Base-by-base conservation (phyloP, 2,113 vertebrate genomes). In the Choloepus hoffmanni region DNA sequence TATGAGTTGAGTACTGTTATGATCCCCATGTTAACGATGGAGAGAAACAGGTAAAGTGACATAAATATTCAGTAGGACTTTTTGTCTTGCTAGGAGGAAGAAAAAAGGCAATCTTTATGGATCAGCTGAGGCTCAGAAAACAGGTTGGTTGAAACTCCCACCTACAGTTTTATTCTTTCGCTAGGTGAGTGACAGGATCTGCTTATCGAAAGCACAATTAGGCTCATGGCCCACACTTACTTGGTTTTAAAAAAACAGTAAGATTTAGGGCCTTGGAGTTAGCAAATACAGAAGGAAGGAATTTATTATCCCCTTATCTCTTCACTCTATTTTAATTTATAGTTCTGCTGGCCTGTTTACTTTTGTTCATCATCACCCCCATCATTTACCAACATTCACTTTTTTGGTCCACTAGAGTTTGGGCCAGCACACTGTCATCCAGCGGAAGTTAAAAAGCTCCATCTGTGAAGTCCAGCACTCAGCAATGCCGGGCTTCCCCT, bases 91-190 rank as follows among this genome's bases (percentile, higher is more conserved):
- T 96, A 99, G 99, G 98, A 98, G 97, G 98, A 99, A 99, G 97
- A 98, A 98, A 87, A 99, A 99, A 97, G 98, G 98, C 96, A 98
- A 98, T 97, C 91, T 97, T 1, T 99, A 98, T 1, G 98, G 98
- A 90, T 98, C 99, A 58, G 87, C 98, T 33, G 98, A 98, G 68
- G 96, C 97, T 84, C 98, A 98, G 89, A 98, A 99, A 97, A 97
- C 98, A 98, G 99, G 99, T 99, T 91, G 95, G 99, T 98, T 88
- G 43, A 97, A 97, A 97, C 83, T 10, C 30, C 43, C 74, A 0
- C 81, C 70, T 92, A 8, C 3, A 45, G 18, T 95, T 84, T 55
- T 85, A 43, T 76, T 84, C 28, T 81, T 6, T 82, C 82, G 72
- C 90, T 36, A 19, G 68, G 86, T 72, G 45, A 85, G 24, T n/a